Evolutionary conservation across 1,140 invertebrate genomes (phyloP).

Genomic region (Drosophila nikananu): DNA sequence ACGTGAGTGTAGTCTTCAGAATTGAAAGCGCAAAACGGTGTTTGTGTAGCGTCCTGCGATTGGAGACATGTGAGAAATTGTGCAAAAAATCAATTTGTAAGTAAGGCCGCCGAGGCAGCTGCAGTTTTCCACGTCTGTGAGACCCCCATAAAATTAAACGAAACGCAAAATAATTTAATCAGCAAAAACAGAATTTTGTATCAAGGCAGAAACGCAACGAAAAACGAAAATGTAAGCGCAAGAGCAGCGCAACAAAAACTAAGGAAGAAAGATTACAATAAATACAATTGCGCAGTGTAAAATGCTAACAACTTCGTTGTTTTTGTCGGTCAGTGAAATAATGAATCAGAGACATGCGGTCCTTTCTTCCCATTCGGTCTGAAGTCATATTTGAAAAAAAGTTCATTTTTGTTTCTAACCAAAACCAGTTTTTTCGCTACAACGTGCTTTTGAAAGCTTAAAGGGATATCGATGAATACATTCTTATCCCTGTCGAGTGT

Average conservation of each 20-base stretch:
- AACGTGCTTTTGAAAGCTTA: neutral
- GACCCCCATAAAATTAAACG: conserved; percentile 3
- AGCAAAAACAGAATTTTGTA: conserved; percentile 42
- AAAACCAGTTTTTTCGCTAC: conserved; percentile 12
- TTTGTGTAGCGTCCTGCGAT: conserved; percentile 44
- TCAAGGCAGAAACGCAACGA: conserved; percentile 44
- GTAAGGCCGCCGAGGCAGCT: conserved; percentile 37
- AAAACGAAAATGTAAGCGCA: conserved; percentile 8
- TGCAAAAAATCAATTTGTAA: conserved; percentile 79
- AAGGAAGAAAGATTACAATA: conserved; percentile 16
- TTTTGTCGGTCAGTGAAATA: neutral
- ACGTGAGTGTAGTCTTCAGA: conserved; percentile 25
- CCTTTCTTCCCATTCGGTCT: neutral
- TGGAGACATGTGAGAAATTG: conserved; percentile 47
- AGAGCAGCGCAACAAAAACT: conserved; percentile 5
- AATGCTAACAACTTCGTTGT: neutral
- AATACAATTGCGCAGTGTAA: conserved; percentile 11
- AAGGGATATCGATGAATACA: neutral
- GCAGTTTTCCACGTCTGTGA: conserved; percentile 9
- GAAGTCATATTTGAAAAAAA: neutral
- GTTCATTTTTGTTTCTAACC: neutral
- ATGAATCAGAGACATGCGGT: conserved; percentile 1
- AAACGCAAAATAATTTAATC: conserved; percentile 20
- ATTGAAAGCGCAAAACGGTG: conserved; percentile 10
- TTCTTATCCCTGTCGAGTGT: neutral